Evolutionary conservation across 2,888 invertebrate species (phyloP).

Genomic region (Lumbricus terrestris): DNA sequence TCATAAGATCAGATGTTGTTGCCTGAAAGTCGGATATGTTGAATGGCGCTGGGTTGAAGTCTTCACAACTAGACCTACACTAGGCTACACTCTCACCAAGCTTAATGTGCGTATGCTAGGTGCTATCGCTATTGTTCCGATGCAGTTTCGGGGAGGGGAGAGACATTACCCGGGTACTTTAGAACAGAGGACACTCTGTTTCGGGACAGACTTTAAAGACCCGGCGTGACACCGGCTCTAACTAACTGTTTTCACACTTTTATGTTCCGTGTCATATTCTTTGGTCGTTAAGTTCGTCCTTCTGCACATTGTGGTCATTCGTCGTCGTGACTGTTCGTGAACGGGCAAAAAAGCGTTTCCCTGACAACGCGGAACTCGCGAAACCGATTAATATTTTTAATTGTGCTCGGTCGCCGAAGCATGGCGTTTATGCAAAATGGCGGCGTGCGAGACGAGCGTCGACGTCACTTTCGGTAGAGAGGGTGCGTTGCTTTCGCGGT

Average conservation of each 20-base stretch:
- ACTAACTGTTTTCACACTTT: background rate
- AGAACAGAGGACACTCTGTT: too few species aligned
- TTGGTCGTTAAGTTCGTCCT: background rate
- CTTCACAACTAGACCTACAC: too few species aligned
- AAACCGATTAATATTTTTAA: background rate
- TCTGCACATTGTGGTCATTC: background rate
- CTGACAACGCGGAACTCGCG: background rate
- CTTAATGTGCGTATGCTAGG: too few species aligned
- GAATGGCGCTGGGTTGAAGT: too few species aligned
- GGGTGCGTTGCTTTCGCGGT: constrained; percentile 3
- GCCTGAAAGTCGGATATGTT: too few species aligned
- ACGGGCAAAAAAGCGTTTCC: background rate
- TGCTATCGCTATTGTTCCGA: too few species aligned
- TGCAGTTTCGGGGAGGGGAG: too few species aligned
- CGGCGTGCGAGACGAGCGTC: background rate
- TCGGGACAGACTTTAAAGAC: too few species aligned
- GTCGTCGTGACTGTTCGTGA: background rate
- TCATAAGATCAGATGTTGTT: too few species aligned
- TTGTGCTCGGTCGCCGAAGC: background rate
- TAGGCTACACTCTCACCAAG: too few species aligned
- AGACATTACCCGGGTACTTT: too few species aligned
- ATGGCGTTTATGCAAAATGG: background rate
- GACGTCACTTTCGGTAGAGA: too few species aligned
- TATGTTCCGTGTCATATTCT: background rate
- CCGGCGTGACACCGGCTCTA: background rate